Evolutionary conservation across 1,140 invertebrate genomes (phyloP).

Genomic region (Acyrthosiphon pisum): DNA sequence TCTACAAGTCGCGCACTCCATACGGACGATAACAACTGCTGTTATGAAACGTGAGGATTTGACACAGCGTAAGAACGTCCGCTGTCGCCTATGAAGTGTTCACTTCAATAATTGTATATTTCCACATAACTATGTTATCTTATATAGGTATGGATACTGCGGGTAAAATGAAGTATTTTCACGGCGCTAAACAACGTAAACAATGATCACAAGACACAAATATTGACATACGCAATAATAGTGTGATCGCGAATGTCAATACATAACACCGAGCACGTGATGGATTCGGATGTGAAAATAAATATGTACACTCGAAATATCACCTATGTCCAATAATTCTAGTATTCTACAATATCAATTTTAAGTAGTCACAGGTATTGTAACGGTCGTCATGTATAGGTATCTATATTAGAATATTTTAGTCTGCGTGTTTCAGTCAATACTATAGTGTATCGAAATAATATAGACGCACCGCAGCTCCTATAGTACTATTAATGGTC

Average conservation of each 20-base stretch:
- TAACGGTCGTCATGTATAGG: background rate
- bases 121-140: too few relatives aligned
- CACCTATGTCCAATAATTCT: too few relatives aligned
- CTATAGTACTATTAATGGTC: background rate
- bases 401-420: background rate
- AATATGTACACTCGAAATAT: background rate
- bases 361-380: background rate
- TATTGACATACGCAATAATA: background rate
- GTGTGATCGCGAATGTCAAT: background rate
- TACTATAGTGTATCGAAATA: background rate
- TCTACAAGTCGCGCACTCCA: too few relatives aligned
- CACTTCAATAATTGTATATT: too few relatives aligned
- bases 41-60: too few relatives aligned
- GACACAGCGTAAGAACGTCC: too few relatives aligned
- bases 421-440: background rate
- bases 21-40: too few relatives aligned
- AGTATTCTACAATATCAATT: background rate
- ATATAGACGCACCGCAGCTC: background rate
- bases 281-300: background rate
- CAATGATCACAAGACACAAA: background rate
- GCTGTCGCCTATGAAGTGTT: too few relatives aligned
- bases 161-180: background rate
- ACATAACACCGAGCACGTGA: background rate
- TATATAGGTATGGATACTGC: too few relatives aligned
- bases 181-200: background rate